Percentiles rank a stretch among this genome's conserved stretches.
Conservation (phyloP, 2,113 vertebrate genomes). For the Hyperopisus bebe region DNA sequence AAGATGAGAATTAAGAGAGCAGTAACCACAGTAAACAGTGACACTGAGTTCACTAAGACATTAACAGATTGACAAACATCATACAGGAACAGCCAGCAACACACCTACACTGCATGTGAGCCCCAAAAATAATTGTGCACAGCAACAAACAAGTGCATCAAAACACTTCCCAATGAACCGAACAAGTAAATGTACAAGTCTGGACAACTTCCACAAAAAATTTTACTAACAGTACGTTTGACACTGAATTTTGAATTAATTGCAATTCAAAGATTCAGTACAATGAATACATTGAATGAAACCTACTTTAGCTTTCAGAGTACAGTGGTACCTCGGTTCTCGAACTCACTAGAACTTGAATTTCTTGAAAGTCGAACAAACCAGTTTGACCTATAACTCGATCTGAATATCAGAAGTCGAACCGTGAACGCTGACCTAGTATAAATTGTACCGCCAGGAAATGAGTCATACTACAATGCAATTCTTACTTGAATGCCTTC, state of each 20-base stretch:
- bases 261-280: not conserved
- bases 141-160: not conserved
- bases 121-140: not conserved
- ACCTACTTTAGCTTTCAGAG: not conserved
- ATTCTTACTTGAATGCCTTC: no score
- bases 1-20: not conserved
- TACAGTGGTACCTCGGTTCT: no score
- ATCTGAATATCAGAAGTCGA: no score
- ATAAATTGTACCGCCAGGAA: no score
- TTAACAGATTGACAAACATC: not conserved
- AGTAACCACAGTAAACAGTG: not conserved
- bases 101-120: not conserved
- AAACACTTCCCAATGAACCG: not conserved
- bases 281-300: not conserved
- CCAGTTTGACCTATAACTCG: no score
- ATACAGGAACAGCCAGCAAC: not conserved
- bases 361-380: no score
- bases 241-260: not conserved
- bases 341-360: no score
- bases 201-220: not conserved
- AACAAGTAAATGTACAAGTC: not conserved
- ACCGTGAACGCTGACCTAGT: no score
- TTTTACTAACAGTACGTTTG: not conserved
- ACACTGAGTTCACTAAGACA: not conserved
- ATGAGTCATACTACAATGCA: no score